Evolutionary conservation across 2,113 vertebrate species (phyloP), one percentile per base, ranked within the genome.

Genomic region (Lasiurus borealis): DNA sequence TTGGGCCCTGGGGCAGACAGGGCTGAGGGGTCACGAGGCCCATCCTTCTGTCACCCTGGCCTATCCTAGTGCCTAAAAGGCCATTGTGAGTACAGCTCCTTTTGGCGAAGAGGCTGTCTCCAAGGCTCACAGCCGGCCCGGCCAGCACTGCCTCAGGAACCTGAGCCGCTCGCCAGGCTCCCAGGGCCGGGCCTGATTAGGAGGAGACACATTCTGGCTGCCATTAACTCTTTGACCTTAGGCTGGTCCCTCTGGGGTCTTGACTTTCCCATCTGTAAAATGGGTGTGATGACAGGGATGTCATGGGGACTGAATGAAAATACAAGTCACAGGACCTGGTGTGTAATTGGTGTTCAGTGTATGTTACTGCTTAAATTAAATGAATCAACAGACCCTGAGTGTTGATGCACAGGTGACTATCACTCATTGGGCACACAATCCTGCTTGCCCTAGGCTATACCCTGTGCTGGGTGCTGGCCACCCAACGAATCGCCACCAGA

Each of bases 1-100:
- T 99, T 93, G 97, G 98, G 23, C 69, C 11, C 3, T 16, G 2
- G 59, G 34, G 77, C 48, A 23, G 93, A 2, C 19, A 48, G 90
- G 88, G 50, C 1, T 0, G 12, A 52, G 36, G 85, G 34, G 25
- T 82, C 11, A 4, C 6, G 40, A 88, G 66, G 16, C 18, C 8
- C 21, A 1, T 19, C 46, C 15, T 83, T 68, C 76, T 57, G 14
- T 66, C 78, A 83, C 21, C 11, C 48, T 31, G 34, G 48, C 68
- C 59, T 62, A 14, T 48, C 29, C 34, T n/a, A 31, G 18, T 19
- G 21, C 34, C 76, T 50, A 9, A 34, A 36, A 71, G 72, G 29
- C 27, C 54, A 15, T 50, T 64, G 31, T 57, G 15, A 18, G 6
- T 6, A 19, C 21, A 91, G 64, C 27, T 89, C 5, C 52, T 90